Evolutionary conservation across 2,797 vertebrate genomes (phyloP), one percentile per base, ranked within the genome.

Genomic region (Synanceia verrucosa): DNA sequence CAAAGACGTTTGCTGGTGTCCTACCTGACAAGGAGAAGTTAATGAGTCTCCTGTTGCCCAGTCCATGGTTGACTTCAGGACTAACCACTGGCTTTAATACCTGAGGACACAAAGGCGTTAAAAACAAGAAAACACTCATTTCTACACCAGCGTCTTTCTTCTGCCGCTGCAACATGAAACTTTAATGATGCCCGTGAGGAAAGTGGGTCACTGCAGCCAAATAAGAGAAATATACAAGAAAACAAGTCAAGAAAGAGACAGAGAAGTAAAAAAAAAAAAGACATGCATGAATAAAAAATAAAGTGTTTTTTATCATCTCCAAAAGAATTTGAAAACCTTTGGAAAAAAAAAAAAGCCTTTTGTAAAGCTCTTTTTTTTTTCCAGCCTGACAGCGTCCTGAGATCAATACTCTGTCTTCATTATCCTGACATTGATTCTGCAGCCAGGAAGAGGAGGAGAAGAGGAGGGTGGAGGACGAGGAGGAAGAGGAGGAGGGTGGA

Each of bases 21-120:
- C 69, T 92, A 99, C 98, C 96, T 91, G 97, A 98, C 78, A 99
- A 87, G 13, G 96, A 96, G 84, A 99, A 99, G 88, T 96, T 99
- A 90, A 99, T 97, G 78, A 99, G 91, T 46, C 97, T 96, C 70
- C 97, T 95, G 86, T 91, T 97, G 84, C 96, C 96, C 83, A 95
- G 93, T 47, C 93, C 94, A 69, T 95, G 95, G 74, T 89, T 89
- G 36, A 94, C 94, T 65, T 98, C 97, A 68, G 96, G 95, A 82
- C 89, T 94, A 69, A 95, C 94, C 83, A 96, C 92, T 19, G 94
- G 96, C 93, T 99, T 99, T 87, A 97, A 94, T 68, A 97, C 91
- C 98, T 99, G 90, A 37, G 81, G 41, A 76, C 56, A 82, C 56
- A 88, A 87, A 29, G 28, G 2, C 37, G 78, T 24, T 12, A 64